Percentiles rank a stretch among this genome's conserved stretches.
phyloP scores from a whole-genome alignment of 1,140 invertebrate genomes.

The Megathymus violae region DNA sequence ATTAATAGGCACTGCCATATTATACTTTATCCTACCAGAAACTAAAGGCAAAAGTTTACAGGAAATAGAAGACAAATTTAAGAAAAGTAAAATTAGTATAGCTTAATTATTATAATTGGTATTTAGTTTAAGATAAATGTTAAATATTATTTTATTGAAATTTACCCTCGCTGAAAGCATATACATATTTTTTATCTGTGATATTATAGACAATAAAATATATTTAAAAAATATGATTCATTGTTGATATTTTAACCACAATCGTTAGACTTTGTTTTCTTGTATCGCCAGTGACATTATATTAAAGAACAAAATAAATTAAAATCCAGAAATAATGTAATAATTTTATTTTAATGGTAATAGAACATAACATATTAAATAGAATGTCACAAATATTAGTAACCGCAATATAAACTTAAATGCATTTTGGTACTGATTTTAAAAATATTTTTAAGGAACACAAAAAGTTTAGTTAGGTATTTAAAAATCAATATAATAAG shows the following conservation, averaged over 20 bases:
- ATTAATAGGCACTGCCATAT: conserved; percentile 85
- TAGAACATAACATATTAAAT: conserved; percentile 23
- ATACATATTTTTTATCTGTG: conserved; percentile 59
- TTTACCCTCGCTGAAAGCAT: conserved; percentile 52
- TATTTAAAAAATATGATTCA: conserved; percentile 46
- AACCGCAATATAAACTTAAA: conserved; percentile 34
- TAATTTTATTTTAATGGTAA: conserved; percentile 36
- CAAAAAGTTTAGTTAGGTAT: background rate
- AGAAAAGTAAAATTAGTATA: conserved; percentile 60
- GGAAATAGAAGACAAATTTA: conserved; percentile 88
- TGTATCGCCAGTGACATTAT: too few relatives aligned
- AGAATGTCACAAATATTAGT: conserved; percentile 44
- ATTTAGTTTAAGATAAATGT: conserved; percentile 42
- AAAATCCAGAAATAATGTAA: conserved; percentile 10
- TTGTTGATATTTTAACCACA: background rate
- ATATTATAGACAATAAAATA: conserved; percentile 52
- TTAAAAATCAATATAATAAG: background rate
- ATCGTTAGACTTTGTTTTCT: too few relatives aligned
- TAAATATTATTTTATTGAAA: conserved; percentile 37
- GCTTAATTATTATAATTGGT: conserved; percentile 47
- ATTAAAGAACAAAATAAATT: background rate
- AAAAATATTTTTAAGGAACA: conserved; percentile 4
- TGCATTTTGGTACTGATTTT: conserved; percentile 41
- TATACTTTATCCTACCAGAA: conserved; percentile 89
- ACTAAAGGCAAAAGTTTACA: conserved; percentile 91